Base-by-base conservation (phyloP, 2,113 vertebrate genomes). In the Paramormyrops kingsleyae region DNA sequence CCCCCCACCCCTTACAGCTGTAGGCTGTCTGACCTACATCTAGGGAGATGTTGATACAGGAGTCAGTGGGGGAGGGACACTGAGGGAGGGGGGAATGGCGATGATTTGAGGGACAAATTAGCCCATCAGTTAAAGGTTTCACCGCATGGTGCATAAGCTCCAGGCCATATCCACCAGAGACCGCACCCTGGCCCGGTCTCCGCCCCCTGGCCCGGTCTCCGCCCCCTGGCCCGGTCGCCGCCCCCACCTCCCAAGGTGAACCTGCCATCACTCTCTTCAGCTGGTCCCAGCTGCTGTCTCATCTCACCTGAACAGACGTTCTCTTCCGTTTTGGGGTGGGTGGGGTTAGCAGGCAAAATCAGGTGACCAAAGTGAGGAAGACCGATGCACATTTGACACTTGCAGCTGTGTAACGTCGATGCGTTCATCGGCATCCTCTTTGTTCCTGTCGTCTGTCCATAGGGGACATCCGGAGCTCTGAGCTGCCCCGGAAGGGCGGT, bases 1-100 rank as follows among this genome's bases (percentile, higher is more conserved):
- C 80, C 89, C 91, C 47, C 31, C 66, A 24, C 59, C 44, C n/a
- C 74, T 42, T 59, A 87, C 87, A 88, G 84, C 90, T 88, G 88
- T 59, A 91, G 88, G 91, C 91, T 92, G 91, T 92, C 91, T 93
- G 91, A 91, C 91, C 88, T 74, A 86, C 88, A 92, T 92, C 87
- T 90, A 90, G 90, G 42, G 83, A 87, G 59, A 53, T 35, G 87
- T 53, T 49, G 89, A 89, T 24, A 88, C 59, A 24, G 83, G 62
- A 77, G 44, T 27, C 47, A 31, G n/a, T n/a, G 35, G 49, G 49
- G 42, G 70, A 74, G 80, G 47, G 52, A 84, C 50, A 87, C 27
- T n/a, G n/a, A 70, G 35, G 80, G 87, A 86, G 90, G 80, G 52
- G 77, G 90, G 42, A n/a, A 42, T 88, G 89, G 66, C 24, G 88